Evolutionary conservation across 2,797 vertebrate species (phyloP), one percentile per base, ranked within the genome.

Genomic region (Crenuchus spilurus): DNA sequence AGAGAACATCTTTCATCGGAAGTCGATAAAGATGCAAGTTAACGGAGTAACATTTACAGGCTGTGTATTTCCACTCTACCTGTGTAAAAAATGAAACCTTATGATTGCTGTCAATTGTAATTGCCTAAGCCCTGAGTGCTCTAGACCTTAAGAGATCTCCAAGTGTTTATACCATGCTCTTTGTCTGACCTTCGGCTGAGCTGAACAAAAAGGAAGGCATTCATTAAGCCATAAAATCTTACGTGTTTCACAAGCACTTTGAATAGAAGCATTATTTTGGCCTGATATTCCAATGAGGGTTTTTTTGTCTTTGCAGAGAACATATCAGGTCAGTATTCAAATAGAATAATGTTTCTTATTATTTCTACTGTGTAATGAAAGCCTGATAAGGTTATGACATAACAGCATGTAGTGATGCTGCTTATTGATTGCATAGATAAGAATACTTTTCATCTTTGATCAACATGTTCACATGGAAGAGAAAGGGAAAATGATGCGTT

Each of bases 231-330:
- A 55, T 65, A 18, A 26, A 55, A 55, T 64, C 26, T 16, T 31
- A 44, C 31, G 46, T 3, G 2, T 63, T 63, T 44, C 60, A 35
- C 42, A 46, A 39, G 42, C 13, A 63, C 20, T 33, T 30, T 64
- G 41, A 64, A 44, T 64, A 64, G 42, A 48, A 31, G 24, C n/a
- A 64, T 64, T 64, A 54, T 26, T 37, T 42, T 37, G 46, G 9
- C 49, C 44, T 57, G 48, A 33, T 46, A 58, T 37, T 41, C 31
- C 46, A 57, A 51, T 64, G 48, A 48, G 24, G 16, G 6, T 30
- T 63, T 30, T 63, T 64, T 16, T 24, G 55, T 37, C 18, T 18
- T 60, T 20, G 20, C n/a, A 26, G 24, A 63, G 39, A n/a, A 28
- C 42, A 24, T 8, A 31, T n/a, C 26, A 20, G 62, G 28, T 46